Percentiles rank a stretch among this genome's conserved stretches.
Evolutionary conservation across 2,888 invertebrate species (phyloP).

Genomic region (Formica aserva): DNA sequence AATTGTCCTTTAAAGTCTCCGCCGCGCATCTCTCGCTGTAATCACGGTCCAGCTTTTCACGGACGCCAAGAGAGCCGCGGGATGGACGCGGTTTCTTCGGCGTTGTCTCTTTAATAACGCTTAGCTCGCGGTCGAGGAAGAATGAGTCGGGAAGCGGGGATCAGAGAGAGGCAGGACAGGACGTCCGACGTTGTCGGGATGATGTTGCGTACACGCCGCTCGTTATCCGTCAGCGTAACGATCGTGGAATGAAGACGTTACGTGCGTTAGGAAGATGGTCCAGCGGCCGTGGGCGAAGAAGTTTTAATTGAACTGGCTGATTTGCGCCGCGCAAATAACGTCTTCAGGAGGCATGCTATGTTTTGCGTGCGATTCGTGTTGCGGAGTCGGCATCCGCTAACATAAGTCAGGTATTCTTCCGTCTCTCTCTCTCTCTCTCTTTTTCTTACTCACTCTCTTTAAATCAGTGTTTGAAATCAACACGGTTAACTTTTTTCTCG

Average conservation of each 20-base stretch:
- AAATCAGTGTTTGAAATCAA: neutral
- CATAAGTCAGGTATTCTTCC: constrained; percentile 7
- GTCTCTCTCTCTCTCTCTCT: neutral
- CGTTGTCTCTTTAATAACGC: constrained; percentile 66
- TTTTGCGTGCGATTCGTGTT: constrained; percentile 25
- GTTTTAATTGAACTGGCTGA: constrained; percentile 47
- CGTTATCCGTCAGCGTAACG: constrained; percentile 45
- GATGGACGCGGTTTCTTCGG: constrained; percentile 60
- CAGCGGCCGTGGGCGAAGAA: constrained; percentile 25
- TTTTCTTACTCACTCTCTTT: neutral
- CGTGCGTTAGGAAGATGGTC: constrained; percentile 43
- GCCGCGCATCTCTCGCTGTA: neutral
- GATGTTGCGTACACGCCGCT: constrained; percentile 24
- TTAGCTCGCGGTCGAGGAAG: constrained; percentile 40
- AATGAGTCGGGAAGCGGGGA: neutral
- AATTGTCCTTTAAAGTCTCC: constrained; percentile 11
- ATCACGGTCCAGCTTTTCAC: constrained; percentile 49
- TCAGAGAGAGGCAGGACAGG: constrained; percentile 48
- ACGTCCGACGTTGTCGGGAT: constrained; percentile 30
- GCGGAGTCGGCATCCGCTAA: neutral
- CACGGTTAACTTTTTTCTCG: neutral
- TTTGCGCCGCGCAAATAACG: constrained; percentile 48
- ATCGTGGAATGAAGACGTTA: constrained; percentile 35
- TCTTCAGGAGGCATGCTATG: constrained; percentile 15
- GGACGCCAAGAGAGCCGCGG: constrained; percentile 47